phyloP scores from a whole-genome alignment of 1,140 invertebrate species.

The Phenacoccus solenopsis region DNA sequence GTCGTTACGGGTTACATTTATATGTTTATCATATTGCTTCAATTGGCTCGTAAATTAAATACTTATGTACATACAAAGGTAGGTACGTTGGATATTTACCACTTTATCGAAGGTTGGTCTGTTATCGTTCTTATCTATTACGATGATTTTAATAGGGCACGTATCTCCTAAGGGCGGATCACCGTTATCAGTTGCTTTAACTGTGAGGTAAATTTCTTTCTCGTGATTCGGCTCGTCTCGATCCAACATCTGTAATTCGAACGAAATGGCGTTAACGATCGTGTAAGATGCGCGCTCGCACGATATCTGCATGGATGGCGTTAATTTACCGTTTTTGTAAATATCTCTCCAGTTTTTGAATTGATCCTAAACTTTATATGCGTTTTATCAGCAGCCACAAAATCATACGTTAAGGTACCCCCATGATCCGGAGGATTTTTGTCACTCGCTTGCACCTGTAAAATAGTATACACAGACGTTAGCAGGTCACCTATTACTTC shows the following conservation, averaged over 20 bases:
- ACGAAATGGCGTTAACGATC: not conserved
- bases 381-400: conserved; percentile 59
- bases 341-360: conserved; percentile 55
- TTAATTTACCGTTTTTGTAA: conserved; percentile 46
- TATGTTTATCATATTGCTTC: not conserved
- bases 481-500: not conserved
- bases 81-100: conserved; percentile 38
- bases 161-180: conserved; percentile 67
- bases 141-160: conserved; percentile 74
- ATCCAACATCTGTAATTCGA: conserved; percentile 48
- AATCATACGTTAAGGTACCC: conserved; percentile 61
- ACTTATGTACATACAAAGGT: no score
- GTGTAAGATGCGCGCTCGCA: not conserved
- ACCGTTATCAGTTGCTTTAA: conserved; percentile 75
- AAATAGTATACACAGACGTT: conserved; percentile 28
- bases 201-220: conserved; percentile 63
- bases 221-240: conserved; percentile 73
- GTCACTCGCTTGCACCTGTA: conserved; percentile 42
- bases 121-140: conserved; percentile 81
- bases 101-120: conserved; percentile 72
- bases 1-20: not conserved
- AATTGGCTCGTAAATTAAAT: not conserved
- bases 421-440: conserved; percentile 55
- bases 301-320: not conserved
- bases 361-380: conserved; percentile 66